Percentiles rank a stretch among this genome's conserved stretches.
Evolutionary conservation across 1,140 invertebrate genomes (phyloP).

Genomic region (Theocolax elegans): DNA sequence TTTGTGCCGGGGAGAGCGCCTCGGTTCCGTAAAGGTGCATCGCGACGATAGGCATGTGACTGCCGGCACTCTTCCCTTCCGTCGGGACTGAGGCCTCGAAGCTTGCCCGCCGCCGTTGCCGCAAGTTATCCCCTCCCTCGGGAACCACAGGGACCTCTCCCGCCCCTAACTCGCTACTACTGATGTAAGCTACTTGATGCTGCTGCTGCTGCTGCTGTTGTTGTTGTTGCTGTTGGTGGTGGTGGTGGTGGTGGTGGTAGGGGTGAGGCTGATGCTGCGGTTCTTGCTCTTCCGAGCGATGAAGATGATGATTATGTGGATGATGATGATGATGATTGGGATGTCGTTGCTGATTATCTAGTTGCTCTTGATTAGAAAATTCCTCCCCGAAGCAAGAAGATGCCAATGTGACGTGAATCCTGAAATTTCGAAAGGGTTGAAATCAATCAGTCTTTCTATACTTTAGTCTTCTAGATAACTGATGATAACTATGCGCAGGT

Average conservation of each 20-base stretch:
- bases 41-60: constrained; percentile 63
- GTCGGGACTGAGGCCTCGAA: constrained; percentile 50
- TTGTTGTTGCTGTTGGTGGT: constrained; percentile 43
- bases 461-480: no score
- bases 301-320: background rate
- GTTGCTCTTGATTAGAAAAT: no score
- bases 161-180: constrained; percentile 46
- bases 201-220: constrained; percentile 40
- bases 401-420: no score
- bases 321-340: no score
- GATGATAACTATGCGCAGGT: no score
- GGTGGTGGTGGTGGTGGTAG: constrained; percentile 47
- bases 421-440: no score
- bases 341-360: no score
- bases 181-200: no score
- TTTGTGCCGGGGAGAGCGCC: constrained; percentile 55
- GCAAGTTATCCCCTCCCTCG: constrained; percentile 61
- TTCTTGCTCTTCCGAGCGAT: background rate
- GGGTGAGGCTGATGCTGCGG: background rate
- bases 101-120: constrained; percentile 32
- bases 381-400: no score
- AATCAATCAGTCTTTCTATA: no score
- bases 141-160: constrained; percentile 54
- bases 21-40: constrained; percentile 63
- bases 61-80: constrained; percentile 55